Percentiles rank a stretch among this genome's conserved stretches.
phyloP scores from a whole-genome alignment of 2,113 vertebrate genomes.

The Delphinus delphis region DNA sequence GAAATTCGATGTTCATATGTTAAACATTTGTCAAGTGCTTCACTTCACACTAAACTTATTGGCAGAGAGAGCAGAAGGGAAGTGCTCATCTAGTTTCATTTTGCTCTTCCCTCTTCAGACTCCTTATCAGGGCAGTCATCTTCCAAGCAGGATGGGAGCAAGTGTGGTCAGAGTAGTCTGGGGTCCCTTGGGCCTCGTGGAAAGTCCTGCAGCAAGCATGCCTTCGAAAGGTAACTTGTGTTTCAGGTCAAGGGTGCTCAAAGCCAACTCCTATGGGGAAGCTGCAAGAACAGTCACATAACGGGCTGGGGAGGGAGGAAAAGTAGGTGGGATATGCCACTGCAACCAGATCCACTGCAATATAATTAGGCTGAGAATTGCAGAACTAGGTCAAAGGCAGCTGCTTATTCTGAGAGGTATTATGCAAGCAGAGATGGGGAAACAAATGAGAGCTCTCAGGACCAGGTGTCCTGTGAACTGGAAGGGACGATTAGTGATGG shows the following conservation, averaged over 20 bases:
- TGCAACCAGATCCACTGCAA: background rate
- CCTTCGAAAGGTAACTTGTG: background rate
- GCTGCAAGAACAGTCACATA: background rate
- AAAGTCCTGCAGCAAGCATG: background rate
- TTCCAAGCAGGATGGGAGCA: background rate
- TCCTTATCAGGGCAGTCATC: background rate
- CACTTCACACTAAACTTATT: background rate
- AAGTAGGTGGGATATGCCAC: too few species aligned
- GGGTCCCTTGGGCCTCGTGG: background rate
- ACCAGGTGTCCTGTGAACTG: background rate
- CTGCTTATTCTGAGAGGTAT: background rate
- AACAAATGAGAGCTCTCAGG: background rate
- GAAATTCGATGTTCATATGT: background rate
- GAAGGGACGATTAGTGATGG: background rate
- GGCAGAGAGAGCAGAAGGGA: background rate
- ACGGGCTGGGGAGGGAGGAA: background rate
- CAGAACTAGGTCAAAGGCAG: conserved; percentile 34
- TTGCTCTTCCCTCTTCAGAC: background rate
- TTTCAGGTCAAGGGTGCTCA: background rate
- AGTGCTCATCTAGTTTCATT: background rate
- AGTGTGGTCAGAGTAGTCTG: background rate
- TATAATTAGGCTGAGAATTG: background rate
- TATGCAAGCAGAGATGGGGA: background rate
- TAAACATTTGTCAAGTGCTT: background rate
- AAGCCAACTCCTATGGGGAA: background rate